Evolutionary conservation across 2,113 vertebrate genomes (phyloP).

Genomic region (Emydocephalus ijimae): DNA sequence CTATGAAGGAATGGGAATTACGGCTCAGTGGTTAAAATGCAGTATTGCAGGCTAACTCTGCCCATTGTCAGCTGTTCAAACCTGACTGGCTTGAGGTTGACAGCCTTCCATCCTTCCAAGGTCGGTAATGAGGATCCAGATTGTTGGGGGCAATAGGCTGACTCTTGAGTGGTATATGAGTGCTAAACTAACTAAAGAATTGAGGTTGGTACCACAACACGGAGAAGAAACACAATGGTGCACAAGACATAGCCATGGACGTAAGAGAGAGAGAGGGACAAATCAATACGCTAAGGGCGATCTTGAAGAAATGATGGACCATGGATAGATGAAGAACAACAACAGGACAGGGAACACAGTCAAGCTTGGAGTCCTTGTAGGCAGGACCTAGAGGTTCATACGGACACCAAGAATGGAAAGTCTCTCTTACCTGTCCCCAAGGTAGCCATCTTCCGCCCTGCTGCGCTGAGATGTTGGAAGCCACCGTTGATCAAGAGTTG

Average conservation of each 20-base stretch:
- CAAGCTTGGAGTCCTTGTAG: no score
- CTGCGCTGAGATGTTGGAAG: slow-evolving; percentile 48
- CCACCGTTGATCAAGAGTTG: slow-evolving; percentile 60
- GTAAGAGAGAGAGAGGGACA: not conserved
- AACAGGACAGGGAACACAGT: not conserved
- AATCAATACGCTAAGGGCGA: not conserved
- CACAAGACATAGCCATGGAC: not conserved
- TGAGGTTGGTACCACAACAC: not conserved
- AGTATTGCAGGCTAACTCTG: not conserved
- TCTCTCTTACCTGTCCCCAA: slow-evolving; percentile 53
- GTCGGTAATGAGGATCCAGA: not conserved
- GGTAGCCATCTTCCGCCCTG: slow-evolving; percentile 40
- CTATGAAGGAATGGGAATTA: not conserved
- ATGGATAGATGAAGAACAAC: not conserved
- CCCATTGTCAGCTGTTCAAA: not conserved
- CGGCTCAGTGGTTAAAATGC: not conserved
- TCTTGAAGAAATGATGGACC: not conserved
- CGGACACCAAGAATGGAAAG: not conserved
- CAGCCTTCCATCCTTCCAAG: not conserved
- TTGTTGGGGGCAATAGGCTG: not conserved
- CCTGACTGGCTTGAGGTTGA: not conserved
- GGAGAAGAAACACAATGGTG: not conserved
- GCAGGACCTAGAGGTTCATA: no score
- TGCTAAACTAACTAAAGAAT: not conserved
- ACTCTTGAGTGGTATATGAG: not conserved